Base-by-base conservation (phyloP, 2,888 invertebrate genomes). In the Lycocerus yunnanus region DNA sequence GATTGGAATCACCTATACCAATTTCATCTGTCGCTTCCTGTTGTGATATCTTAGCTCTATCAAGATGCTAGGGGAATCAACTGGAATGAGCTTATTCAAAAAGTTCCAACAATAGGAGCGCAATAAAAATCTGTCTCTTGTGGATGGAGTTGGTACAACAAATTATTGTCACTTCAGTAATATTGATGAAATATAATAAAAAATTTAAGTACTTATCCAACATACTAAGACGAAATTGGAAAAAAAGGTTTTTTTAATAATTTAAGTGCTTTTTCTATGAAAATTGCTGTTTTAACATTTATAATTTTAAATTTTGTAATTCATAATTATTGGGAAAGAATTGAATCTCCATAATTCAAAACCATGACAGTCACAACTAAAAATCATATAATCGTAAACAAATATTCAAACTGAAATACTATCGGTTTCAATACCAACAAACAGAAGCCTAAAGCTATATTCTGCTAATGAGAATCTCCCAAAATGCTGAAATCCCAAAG, bases 1-100 rank as follows among this genome's bases (percentile, higher is more conserved):
- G 78, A 79, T 79, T 79, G 77, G 68, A 78, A 79, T 79, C 79
- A 78, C 75, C 79, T 77, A 77, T 73, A 77, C 73, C 76, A 70
- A 75, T 73, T 75, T 74, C 77, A 73, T 77, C 78, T 77, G 73
- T 77, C 77, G 74, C 73, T 77, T 77, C 76, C 75, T 73, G 76
- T 76, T 75, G 76, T 77, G 75, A 73, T 75, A 75, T 75, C 75
- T 75, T 72, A 70, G 75, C 75, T 75, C 68, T 70, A 75, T 75
- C 72, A 73, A 73, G 72, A 72, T 68, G 75, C 70, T 70, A 69
- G 67, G 75, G 72, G 69, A 73, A 73, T 75, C 70, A 68, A 72
- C 68, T 63, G 73, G 63, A 75, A 75, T 75, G 75, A 75, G 68
- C 72, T 75, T 75, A 75, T 73, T 75, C 72, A 73, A 71, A 75